Percentiles rank a stretch among this genome's conserved stretches.
These are phyloP conservation scores for Astur gentilis DNA, from an alignment of 2,113 vertebrate species.

Conservation along the genomic window DNA sequence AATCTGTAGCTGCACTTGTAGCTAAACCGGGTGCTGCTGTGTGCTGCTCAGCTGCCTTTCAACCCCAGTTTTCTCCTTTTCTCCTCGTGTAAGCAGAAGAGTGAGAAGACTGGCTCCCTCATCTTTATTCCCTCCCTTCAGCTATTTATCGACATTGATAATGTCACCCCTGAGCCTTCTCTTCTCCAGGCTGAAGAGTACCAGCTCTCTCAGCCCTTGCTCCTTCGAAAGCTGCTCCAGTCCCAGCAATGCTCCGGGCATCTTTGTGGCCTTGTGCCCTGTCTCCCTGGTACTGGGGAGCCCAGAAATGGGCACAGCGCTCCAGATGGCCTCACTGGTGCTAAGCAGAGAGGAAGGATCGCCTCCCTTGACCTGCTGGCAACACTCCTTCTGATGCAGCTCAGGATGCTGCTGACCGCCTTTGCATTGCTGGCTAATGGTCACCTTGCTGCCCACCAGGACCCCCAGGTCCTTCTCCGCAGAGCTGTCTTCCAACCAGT, in stretches of 20 bases:
- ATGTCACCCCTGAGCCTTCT: neutral
- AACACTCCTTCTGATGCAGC: neutral
- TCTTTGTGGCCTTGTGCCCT: neutral
- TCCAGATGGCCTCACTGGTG: neutral
- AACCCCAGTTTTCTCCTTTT: neutral
- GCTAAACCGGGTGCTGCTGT: neutral
- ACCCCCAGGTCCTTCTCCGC: neutral
- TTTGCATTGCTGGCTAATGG: neutral
- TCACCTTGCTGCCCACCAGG: neutral
- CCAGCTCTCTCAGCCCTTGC: neutral
- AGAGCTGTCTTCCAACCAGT: neutral
- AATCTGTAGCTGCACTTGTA: neutral
- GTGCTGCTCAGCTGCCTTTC: neutral
- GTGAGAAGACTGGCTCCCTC: neutral
- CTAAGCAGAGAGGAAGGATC: neutral
- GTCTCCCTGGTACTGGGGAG: neutral
- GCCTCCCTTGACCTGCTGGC: neutral
- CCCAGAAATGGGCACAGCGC: neutral
- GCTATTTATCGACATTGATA: neutral
- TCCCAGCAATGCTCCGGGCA: neutral
- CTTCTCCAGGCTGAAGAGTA: neutral
- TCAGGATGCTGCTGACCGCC: accelerated
- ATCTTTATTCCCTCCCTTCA: neutral
- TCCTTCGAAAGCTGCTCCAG: neutral
- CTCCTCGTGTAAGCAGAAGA: neutral